Evolutionary conservation across 2,888 invertebrate species (phyloP).

Genomic region (Limnephilus marmoratus): DNA sequence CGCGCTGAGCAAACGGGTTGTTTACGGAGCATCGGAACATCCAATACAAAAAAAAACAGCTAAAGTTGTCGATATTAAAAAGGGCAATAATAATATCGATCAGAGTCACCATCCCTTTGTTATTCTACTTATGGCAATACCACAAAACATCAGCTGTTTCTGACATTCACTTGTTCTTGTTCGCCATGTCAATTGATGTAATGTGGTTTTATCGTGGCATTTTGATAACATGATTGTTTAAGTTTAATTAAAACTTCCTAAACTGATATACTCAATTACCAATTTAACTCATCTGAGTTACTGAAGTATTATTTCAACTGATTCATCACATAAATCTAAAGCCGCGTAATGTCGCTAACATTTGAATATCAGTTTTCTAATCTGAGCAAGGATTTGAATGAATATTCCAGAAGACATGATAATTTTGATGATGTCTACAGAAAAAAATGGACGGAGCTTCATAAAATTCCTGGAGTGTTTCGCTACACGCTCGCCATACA

Average conservation of each 20-base stretch:
- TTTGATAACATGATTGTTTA: not conserved
- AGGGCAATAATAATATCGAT: not conserved
- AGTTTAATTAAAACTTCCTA: not conserved
- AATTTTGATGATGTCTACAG: conserved; percentile 51
- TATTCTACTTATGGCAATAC: not conserved
- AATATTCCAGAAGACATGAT: not conserved
- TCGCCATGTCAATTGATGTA: not conserved
- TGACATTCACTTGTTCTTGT: not conserved
- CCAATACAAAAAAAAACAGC: too few species aligned
- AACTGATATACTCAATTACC: not conserved
- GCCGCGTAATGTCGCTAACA: not conserved
- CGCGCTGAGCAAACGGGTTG: too few species aligned
- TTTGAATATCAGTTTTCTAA: conserved; percentile 43
- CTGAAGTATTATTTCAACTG: not conserved
- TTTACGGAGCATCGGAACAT: too few species aligned
- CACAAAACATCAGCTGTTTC: not conserved
- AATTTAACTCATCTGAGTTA: not conserved
- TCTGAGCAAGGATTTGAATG: conserved; percentile 7
- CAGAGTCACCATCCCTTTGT: not conserved
- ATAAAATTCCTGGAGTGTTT: conserved; percentile 54
- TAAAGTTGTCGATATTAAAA: not conserved
- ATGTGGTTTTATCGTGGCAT: not conserved
- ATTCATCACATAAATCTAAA: not conserved
- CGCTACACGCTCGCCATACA: conserved; percentile 57
- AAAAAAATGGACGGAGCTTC: conserved; percentile 56